Evolutionary conservation across 2,888 invertebrate genomes (phyloP).

Genomic region (Lissonota sp.): DNA sequence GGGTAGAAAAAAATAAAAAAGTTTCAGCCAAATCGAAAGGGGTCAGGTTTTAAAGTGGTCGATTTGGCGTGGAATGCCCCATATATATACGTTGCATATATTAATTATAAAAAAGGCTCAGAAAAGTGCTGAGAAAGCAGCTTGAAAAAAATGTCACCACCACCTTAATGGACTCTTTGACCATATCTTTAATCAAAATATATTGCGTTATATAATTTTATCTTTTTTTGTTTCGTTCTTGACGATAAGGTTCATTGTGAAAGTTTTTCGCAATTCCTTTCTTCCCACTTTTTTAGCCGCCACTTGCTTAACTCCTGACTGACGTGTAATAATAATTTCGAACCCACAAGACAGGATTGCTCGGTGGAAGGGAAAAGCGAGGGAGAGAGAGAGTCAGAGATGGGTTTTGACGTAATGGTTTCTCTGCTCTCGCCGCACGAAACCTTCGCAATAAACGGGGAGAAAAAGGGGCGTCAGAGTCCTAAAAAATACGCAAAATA

Average conservation of each 20-base stretch:
- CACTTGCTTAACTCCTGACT: conserved; percentile 38
- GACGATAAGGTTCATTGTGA: neutral
- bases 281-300: neutral
- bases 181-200: neutral
- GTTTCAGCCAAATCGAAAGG: too few species aligned
- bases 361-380: neutral
- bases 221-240: conserved; percentile 1
- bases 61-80: too few species aligned
- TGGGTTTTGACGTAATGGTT: conserved; percentile 11
- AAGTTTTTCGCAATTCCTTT: conserved; percentile 1
- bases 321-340: conserved; percentile 49
- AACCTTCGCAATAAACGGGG: conserved; percentile 26
- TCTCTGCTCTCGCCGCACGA: neutral
- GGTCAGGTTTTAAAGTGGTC: too few species aligned
- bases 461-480: conserved; percentile 28
- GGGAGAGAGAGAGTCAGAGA: conserved; percentile 5
- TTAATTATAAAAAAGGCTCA: neutral
- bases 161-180: neutral
- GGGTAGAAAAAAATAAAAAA: too few species aligned
- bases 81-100: too few species aligned
- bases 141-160: neutral
- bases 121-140: neutral
- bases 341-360: conserved; percentile 7
- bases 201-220: neutral
- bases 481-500: conserved; percentile 59